Evolutionary conservation across 2,113 vertebrate species (phyloP), one percentile per base, ranked within the genome.

Genomic region (Calyptommatus sinebrachiatus): DNA sequence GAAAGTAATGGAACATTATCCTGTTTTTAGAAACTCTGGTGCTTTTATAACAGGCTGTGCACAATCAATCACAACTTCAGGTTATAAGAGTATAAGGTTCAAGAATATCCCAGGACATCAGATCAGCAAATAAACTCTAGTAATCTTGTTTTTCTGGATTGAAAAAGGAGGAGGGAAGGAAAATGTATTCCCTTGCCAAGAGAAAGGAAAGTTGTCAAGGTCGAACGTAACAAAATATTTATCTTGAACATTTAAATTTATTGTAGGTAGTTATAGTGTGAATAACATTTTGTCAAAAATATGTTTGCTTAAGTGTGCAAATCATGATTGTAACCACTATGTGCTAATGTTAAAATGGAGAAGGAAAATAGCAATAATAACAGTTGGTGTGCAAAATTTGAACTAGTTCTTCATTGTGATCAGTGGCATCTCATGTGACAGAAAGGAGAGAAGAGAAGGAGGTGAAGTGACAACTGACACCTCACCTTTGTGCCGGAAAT

Each of bases 161-260:
- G 10, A 68, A 77, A 62, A 31, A 65, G 70, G 48, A 16, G 45
- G 46, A 11, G 76, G 60, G n/a, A 68, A 50, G 63, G 73, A 67
- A 83, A 85, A 60, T 29, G 86, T 82, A 79, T 80, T 29, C 24
- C 57, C 76, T 73, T 88, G 90, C 86, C 87, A 83, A 90, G 86
- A 21, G 18, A 69, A 57, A 69, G 50, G 48, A 86, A 83, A 87
- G 9, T 29, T 82, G 83, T 76, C 41, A 76, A 76, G 62, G 0
- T 89, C 81, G 87, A 63, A 69, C 10, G 66, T 61, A 88, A 84
- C 84, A 71, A 26, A 65, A 73, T 46, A 24, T 81, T 69, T 48
- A 10, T n/a, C 22, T 73, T 50, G 7, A n/a, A 46, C 45, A 16
- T 21, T n/a, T 2, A 31, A 68, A 29, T 75, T 62, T 28, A 26